These are phyloP conservation scores for Trissolcus brochymenae DNA, from an alignment of 2,888 invertebrate species.

Conservation along the genomic window DNA sequence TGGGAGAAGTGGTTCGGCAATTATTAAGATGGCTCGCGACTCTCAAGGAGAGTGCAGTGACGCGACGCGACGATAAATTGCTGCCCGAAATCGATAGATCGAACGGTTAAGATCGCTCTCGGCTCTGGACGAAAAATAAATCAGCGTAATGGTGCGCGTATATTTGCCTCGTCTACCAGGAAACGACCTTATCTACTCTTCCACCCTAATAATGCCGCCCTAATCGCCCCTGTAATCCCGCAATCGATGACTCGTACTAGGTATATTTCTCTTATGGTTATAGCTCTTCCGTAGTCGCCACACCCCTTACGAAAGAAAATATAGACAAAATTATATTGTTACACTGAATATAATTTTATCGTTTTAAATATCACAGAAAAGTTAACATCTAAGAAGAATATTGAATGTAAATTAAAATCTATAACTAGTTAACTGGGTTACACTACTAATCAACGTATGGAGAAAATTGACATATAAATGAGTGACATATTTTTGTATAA, in stretches of 20 bases:
- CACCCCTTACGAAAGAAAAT: not conserved
- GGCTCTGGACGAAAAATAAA: slow-evolving; percentile 61
- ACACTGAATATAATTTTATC: no score
- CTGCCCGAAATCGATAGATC: slow-evolving; percentile 59
- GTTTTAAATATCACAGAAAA: no score
- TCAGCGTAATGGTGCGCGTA: slow-evolving; percentile 61
- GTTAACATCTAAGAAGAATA: no score
- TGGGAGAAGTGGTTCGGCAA: slow-evolving; percentile 1
- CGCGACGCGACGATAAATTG: slow-evolving; percentile 53
- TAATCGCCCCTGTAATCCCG: slow-evolving; percentile 64
- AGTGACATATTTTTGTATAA: no score
- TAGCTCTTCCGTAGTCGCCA: slow-evolving; percentile 49
- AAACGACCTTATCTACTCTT: slow-evolving; percentile 65
- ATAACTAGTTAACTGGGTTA: slow-evolving; percentile 60
- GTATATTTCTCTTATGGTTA: slow-evolving; percentile 61
- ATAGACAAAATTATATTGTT: no score
- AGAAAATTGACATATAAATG: no score
- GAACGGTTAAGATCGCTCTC: slow-evolving; percentile 59
- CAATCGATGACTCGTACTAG: slow-evolving; percentile 63
- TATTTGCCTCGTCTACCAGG: slow-evolving; percentile 60
- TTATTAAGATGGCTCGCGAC: not conserved
- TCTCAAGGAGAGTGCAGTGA: slow-evolving; percentile 13
- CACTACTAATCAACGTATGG: no score
- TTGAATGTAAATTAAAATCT: no score
- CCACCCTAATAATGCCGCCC: slow-evolving; percentile 64